Evolutionary conservation across 2,888 invertebrate genomes (phyloP).

Genomic region (Mechanitis mazaeus): DNA sequence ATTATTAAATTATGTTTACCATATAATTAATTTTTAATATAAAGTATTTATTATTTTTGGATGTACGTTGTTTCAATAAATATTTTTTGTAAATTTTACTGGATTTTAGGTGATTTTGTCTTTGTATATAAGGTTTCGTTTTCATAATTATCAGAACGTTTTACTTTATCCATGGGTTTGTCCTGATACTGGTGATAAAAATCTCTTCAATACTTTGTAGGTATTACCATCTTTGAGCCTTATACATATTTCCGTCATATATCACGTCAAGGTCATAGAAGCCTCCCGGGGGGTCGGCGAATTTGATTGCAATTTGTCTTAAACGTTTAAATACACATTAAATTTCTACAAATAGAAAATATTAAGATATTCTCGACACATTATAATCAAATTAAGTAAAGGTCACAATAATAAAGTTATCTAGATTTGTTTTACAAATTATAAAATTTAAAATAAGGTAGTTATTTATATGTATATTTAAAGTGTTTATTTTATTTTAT

Average conservation of each 20-base stretch:
- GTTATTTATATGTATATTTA: background rate
- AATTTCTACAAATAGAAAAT: conserved; percentile 15
- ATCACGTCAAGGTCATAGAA: conserved; percentile 19
- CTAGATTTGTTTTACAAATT: conserved; percentile 6
- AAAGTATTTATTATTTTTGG: too few species aligned
- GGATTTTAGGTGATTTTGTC: too few species aligned
- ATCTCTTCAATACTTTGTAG: too few species aligned
- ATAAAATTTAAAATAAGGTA: background rate
- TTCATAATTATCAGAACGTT: too few species aligned
- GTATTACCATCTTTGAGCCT: background rate
- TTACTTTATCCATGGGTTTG: too few species aligned
- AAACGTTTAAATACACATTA: conserved; percentile 13
- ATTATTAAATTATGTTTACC: too few species aligned
- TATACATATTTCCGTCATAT: conserved; percentile 21
- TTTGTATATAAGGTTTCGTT: too few species aligned
- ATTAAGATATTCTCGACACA: conserved; percentile 18
- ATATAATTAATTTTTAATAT: too few species aligned
- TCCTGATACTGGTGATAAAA: too few species aligned
- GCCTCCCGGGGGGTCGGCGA: conserved; percentile 21
- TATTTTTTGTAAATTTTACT: too few species aligned
- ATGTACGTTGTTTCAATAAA: too few species aligned
- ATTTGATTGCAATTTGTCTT: conserved; percentile 22
- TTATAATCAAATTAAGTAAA: conserved; percentile 25
- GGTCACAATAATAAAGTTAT: conserved; percentile 21
- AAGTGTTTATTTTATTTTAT: background rate